Base-by-base conservation (phyloP, 2,113 vertebrate genomes). In the Pteropus alecto region DNA sequence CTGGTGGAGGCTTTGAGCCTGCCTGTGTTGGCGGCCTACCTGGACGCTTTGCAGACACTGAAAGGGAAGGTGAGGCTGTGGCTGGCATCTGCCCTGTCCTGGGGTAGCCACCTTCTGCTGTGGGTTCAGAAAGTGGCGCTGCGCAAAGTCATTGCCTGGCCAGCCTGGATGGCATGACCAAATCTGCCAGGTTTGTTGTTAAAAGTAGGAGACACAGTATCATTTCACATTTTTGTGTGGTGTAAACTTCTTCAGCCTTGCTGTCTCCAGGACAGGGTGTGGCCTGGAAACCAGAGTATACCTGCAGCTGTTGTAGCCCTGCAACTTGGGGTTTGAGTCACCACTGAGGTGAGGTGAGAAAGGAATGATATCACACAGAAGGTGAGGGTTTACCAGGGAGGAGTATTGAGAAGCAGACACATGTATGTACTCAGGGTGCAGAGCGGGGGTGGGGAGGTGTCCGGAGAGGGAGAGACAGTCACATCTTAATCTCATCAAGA, bases 31-130 rank as follows among this genome's bases (percentile, higher is more conserved):
- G 99, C 99, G 2, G 99, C 99, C 0, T 99, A 99, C 98, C 96
- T 99, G 97, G 99, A 99, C 73, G 99, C 99, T 41, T 97, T 99
- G 98, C 99, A 99, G 98, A 99, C 99, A 0, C 99, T 99, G 13
- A 99, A 99, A 97, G 99, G 99, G 98, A 99, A 99, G 99, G 99
- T 99, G 97, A 98, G 83, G 30, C 81, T 82, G 11, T 70, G 56
- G 4, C 21, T 87, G 18, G 48, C 0, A 0, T 78, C 71, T 71
- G 43, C 38, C 33, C 70, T 43, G 13, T 76, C 73, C 54, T 92
- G 13, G 19, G 68, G 28, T 28, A 88, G 81, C 71, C 21, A 41
- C 65, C 18, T 26, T 88, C 58, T 83, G 61, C 60, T 95, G 41
- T 87, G 77, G 74, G 33, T 94, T 93, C 65, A 83, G 74, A 24